Base-by-base conservation (phyloP, 2,113 vertebrate species). In the Hippocampus abdominalis region DNA sequence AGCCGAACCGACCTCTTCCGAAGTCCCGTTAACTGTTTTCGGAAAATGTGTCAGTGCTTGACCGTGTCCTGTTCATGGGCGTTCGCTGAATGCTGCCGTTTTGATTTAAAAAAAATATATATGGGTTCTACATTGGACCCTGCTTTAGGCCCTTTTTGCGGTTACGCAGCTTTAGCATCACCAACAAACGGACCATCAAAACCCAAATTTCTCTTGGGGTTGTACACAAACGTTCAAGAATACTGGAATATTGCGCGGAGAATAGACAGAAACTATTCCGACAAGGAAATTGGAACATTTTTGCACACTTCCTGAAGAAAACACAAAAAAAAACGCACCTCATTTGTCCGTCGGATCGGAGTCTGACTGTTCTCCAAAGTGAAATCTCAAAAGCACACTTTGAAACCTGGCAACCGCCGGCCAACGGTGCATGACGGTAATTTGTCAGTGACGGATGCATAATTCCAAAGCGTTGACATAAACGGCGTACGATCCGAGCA, bases 381-480 rank as follows among this genome's bases (percentile, higher is more conserved):
- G 29, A 32, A 61, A 61, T 36, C 16, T 61, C 59, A 29, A 61
- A 61, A 61, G 27, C 8, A 8, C 8, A 18, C 29, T 36, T 36
- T 61, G 59, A 20, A 61, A 61, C 8, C 59, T 54, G 51, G 8
- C 51, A 54, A 54, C 51, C n/a, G 21, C 21, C 1, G 18, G 16
- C 7, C 59, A 61, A 20, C 16, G 20, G 59, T 32, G 36, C 23
- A 23, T 7, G 10, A 21, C n/a, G 15, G 13, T 32, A 42, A 27
- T n/a, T 56, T 40, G 6, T 49, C 40, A 32, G 29, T 39, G 29
- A 68, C 56, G 27, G 54, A 72, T 66, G 75, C 62, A 21, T 59
- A 48, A 69, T 54, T 73, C 46, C 2, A n/a, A 61, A 54, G 4
- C 44, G 23, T 0, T 71, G 77, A 74, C 2, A 23, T 61, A 66